Evolutionary conservation across 2,797 vertebrate species (phyloP).

Genomic region (Percopsis omiscomaycus): DNA sequence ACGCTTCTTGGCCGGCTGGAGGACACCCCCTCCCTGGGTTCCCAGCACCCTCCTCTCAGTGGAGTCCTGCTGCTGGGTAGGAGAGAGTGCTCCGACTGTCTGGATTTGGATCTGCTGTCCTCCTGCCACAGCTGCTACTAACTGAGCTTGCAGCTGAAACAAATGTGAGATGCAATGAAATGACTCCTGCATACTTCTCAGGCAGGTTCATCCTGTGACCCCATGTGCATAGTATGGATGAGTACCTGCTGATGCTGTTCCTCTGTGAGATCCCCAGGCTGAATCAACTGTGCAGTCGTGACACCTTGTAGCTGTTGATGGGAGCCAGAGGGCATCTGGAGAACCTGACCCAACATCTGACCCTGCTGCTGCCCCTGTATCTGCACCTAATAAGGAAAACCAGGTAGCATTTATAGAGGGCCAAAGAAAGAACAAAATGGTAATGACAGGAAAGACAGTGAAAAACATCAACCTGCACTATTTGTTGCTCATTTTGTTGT

Average conservation of each 20-base stretch:
- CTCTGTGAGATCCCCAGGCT: conserved; percentile 92
- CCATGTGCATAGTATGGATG: neutral
- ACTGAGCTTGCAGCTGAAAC: conserved; percentile 88
- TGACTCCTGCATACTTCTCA: no score
- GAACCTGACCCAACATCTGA: conserved; percentile 87
- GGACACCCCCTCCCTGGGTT: conserved; percentile 82
- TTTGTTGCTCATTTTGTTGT: conserved; percentile 89
- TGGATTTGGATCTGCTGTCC: conserved; percentile 97
- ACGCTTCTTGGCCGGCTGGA: conserved; percentile 95
- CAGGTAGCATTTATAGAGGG: neutral
- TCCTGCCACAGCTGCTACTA: conserved; percentile 87
- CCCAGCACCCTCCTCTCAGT: conserved; percentile 81
- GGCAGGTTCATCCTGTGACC: neutral
- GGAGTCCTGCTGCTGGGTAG: conserved; percentile 81
- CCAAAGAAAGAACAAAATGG: neutral
- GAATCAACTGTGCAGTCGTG: conserved; percentile 85
- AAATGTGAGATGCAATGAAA: neutral
- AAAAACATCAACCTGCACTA: conserved; percentile 83
- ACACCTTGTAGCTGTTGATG: conserved; percentile 89
- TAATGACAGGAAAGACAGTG: no score
- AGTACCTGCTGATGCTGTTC: conserved; percentile 91
- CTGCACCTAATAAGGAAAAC: conserved; percentile 78
- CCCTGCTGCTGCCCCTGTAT: conserved; percentile 84
- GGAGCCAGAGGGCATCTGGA: conserved; percentile 87
- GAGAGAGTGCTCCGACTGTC: conserved; percentile 89